Evolutionary conservation across 92 coral and sea anemone genomes (phyloP), one percentile per base, ranked within the genome.

Genomic region (Nematostella vectensis): DNA sequence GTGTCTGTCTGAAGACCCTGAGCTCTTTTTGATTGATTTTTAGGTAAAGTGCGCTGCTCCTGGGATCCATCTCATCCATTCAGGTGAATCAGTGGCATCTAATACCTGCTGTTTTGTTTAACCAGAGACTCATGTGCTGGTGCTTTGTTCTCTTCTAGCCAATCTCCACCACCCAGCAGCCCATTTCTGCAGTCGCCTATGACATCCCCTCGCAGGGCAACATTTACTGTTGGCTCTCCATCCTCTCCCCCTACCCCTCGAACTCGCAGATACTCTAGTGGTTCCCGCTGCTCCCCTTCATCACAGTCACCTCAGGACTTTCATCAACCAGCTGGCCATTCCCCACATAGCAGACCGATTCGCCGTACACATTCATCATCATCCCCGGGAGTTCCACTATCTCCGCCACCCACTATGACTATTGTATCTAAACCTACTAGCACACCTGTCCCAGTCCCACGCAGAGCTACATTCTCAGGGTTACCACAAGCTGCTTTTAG

Each of bases 151-250:
- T 70, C 20, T 39, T 31, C 20, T 33, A 84, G 94, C 55, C 94
- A 79, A 70, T 84, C 93, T 2, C 49, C 80, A 25, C 91, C 85
- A 50, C 69, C 82, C 6, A 53, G 86, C 31, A 67, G 95, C 11
- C 87, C 83, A 4, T 80, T 78, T 24, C 76, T 62, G 56, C 76
- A 70, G n/a, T 38, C 71, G 23, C 65, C 83, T 19, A 70, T 67
- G 17, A 54, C 80, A 9, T 73, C 78, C 25, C 95, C 83, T 11
- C 68, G 88, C 25, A 75, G 72, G 48, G 97, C 97, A 30, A 89
- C 91, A 11, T 89, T 89, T 58, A 74, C 69, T 17, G 78, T 89
- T 22, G 96, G 97, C n/a, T 83, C 96, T 13, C 96, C 96, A 15
- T 56, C 96, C 2, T 80, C 94, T 0, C 79, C 91, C 2, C 74